phyloP scores from a whole-genome alignment of 2,888 invertebrate species.

The Meteorus colon region DNA sequence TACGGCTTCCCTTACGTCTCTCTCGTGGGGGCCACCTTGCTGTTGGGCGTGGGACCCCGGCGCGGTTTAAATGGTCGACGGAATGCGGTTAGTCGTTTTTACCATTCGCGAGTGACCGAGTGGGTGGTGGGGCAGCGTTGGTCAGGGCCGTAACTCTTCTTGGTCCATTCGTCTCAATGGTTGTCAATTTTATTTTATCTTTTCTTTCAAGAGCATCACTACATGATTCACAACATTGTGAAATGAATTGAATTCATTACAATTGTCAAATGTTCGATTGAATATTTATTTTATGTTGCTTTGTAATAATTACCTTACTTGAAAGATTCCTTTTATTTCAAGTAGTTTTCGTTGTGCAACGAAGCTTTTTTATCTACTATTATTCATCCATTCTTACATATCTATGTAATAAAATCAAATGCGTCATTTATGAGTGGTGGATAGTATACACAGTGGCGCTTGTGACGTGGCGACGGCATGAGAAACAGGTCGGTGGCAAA shows the following conservation, averaged over 20 bases:
- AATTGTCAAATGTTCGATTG: not conserved
- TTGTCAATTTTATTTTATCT: not conserved
- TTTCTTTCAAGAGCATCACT: not conserved
- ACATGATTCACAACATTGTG: slow-evolving; percentile 4
- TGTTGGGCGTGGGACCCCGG: slow-evolving; percentile 67
- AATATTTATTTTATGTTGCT: not conserved
- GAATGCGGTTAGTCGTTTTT: slow-evolving; percentile 72
- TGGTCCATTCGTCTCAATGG: slow-evolving; percentile 11
- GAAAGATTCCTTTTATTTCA: too few species aligned
- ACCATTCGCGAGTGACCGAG: slow-evolving; percentile 40
- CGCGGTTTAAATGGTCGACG: slow-evolving; percentile 70
- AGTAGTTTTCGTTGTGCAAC: too few species aligned
- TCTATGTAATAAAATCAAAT: not conserved
- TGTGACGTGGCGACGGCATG: not conserved
- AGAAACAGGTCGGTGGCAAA: not conserved
- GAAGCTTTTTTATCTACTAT: not conserved
- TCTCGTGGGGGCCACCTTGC: slow-evolving; percentile 53
- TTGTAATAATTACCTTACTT: too few species aligned
- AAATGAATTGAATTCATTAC: not conserved
- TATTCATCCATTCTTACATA: not conserved
- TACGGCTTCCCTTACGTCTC: slow-evolving; percentile 34
- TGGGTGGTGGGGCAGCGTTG: slow-evolving; percentile 30
- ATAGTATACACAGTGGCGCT: not conserved
- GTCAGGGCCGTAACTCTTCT: slow-evolving; percentile 41
- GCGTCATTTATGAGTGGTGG: not conserved